These are phyloP conservation scores for Tanytarsus gracilentus DNA, from an alignment of 2,888 invertebrate genomes.

Conservation along the genomic window DNA sequence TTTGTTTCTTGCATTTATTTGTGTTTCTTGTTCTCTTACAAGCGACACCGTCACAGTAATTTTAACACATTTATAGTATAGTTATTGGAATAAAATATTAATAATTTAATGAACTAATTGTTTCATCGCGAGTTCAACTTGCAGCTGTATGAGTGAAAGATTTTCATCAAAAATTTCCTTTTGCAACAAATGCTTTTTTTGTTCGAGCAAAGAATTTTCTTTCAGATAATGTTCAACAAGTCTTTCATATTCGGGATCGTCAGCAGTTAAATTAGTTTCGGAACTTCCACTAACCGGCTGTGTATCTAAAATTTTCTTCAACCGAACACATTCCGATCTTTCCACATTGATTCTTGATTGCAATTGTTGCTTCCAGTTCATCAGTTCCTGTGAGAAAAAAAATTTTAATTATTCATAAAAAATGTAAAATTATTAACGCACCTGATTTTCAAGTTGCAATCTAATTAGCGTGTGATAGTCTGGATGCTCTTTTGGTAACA, in stretches of 20 bases:
- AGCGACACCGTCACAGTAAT: constrained; percentile 12
- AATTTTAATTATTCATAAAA: background rate
- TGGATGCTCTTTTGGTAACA: constrained; percentile 46
- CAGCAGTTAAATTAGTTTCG: constrained; percentile 31
- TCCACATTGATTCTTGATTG: constrained; percentile 63
- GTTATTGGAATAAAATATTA: background rate
- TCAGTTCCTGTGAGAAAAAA: constrained; percentile 42
- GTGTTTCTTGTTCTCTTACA: constrained; percentile 9
- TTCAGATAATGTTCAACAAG: constrained; percentile 48
- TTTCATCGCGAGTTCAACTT: constrained; percentile 50
- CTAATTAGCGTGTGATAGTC: constrained; percentile 50
- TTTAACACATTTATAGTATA: background rate
- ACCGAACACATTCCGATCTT: constrained; percentile 59
- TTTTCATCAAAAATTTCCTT: constrained; percentile 64
- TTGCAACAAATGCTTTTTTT: constrained; percentile 56
- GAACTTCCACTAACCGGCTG: constrained; percentile 31
- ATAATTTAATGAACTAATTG: constrained; percentile 1
- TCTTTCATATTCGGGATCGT: constrained; percentile 43
- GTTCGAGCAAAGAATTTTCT: constrained; percentile 58
- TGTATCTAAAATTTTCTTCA: constrained; percentile 48
- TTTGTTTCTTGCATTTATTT: constrained; percentile 9
- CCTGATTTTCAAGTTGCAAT: constrained; percentile 55
- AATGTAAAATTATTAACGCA: too few species aligned
- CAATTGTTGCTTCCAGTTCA: constrained; percentile 58
- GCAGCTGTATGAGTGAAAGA: constrained; percentile 60